phyloP scores from a whole-genome alignment of 2,113 vertebrate genomes.

The Polypterus senegalus region DNA sequence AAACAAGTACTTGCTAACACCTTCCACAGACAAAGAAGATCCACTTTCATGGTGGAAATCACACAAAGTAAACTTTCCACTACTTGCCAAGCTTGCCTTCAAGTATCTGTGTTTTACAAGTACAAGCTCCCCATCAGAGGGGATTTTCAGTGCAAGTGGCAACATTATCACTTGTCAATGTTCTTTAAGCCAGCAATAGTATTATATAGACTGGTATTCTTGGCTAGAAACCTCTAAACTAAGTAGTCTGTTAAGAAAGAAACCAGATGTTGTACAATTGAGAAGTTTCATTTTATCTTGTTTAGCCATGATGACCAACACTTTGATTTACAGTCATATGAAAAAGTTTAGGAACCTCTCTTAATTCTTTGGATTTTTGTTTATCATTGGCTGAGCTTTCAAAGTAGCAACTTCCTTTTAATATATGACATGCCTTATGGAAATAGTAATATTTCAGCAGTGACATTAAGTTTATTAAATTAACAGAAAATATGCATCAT shows the following conservation, averaged over 20 bases:
- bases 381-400: too few species aligned
- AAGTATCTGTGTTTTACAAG: constrained; percentile 12
- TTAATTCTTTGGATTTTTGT: too few species aligned
- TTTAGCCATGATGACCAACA: background rate
- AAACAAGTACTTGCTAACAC: background rate
- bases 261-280: constrained; percentile 2
- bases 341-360: too few species aligned
- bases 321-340: too few species aligned
- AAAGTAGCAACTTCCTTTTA: too few species aligned
- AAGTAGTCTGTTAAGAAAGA: constrained; percentile 8
- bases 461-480: too few species aligned
- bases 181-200: constrained; percentile 15
- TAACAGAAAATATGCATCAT: too few species aligned
- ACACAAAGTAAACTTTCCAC: constrained; percentile 15
- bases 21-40: constrained; percentile 14
- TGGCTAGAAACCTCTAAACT: constrained; percentile 8
- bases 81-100: constrained; percentile 12
- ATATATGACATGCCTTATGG: too few species aligned
- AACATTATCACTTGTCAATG: background rate
- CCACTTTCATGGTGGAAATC: constrained; percentile 13
- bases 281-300: constrained; percentile 2
- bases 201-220: constrained; percentile 16
- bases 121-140: constrained; percentile 1
- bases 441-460: too few species aligned
- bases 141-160: background rate